Evolutionary conservation across 2,113 vertebrate species (phyloP), one percentile per base, ranked within the genome.

Genomic region (Phycodurus eques): DNA sequence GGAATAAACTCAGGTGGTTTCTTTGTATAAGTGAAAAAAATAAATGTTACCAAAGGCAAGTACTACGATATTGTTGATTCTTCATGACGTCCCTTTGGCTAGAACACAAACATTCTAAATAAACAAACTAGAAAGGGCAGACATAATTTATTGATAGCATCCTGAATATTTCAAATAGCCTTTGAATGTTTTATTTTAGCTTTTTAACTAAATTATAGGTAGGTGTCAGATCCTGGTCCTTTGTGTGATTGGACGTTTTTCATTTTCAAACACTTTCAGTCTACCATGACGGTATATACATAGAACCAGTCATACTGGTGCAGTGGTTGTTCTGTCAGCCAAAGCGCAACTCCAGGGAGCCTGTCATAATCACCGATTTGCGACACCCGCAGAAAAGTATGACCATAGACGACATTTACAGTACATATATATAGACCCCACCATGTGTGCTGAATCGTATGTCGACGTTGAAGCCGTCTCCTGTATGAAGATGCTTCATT

Each of bases 141-240:
- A 20, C 15, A 33, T 66, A 39, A 75, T 57, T 81, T 72, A 77
- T 69, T 69, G 44, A 71, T 54, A 19, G 10, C 35, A 74, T 20
- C 31, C 64, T 57, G 1, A 47, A 74, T 75, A 49, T 79, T 75
- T 78, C 8, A 63, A 12, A 39, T 4, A 19, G 17, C n/a, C 49
- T 60, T 57, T 73, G 13, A 63, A 46, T 13, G 39, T 12, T 47
- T 51, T 56, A 51, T 22, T 46, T 77, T 2, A 20, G 47, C 15
- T 35, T 35, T 54, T 67, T 68, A 43, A 19, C 44, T 42, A 42
- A 19, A 20, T n/a, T 59, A 31, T 35, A 35, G 13, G 2, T 17
- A 33, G 43, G 8, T 51, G 20, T 31, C 8, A 61, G 27, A 59
- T 31, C 22, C 13, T 59, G 59, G 35, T 35, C 15, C 59, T 60